A percentile compares a stretch with the other conserved stretches of the same genome.
These are phyloP conservation scores for Corydoras sp. DNA, from an alignment of 2,113 vertebrate species.

Conservation along the genomic window DNA sequence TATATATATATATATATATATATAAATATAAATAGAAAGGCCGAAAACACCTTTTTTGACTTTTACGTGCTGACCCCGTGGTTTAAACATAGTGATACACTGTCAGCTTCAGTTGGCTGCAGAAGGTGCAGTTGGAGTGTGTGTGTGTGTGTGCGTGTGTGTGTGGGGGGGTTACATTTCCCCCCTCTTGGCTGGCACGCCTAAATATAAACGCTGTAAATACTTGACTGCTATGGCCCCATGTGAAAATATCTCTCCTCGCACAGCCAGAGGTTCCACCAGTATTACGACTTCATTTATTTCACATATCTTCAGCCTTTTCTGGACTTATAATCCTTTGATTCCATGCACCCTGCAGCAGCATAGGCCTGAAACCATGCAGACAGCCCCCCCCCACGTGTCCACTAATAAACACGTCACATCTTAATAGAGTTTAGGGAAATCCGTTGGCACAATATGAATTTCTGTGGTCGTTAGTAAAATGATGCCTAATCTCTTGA, in stretches of 20 bases:
- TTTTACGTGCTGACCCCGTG: constrained; percentile 35
- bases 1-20: constrained; percentile 2
- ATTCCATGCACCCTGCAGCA: constrained; percentile 15
- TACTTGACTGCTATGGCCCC: constrained; percentile 21
- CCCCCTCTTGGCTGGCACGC: constrained; percentile 15
- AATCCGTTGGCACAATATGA: too few species aligned
- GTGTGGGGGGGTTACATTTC: constrained; percentile 1
- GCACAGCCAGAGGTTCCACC: background rate
- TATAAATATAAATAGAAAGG: constrained; percentile 9
- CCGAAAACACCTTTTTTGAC: constrained; percentile 11
- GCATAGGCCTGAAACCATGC: constrained; percentile 13
- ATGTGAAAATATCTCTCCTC: constrained; percentile 18
- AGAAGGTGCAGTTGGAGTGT: background rate
- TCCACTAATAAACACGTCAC: constrained; percentile 39
- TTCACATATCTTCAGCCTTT: too few species aligned
- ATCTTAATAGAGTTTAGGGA: too few species aligned
- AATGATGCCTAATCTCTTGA: too few species aligned
- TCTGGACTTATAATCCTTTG: constrained; percentile 24
- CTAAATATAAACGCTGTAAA: constrained; percentile 50
- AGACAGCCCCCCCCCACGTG: constrained; percentile 15
- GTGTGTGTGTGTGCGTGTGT: too few species aligned
- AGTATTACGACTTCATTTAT: background rate
- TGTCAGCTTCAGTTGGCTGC: constrained; percentile 19
- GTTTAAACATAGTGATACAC: constrained; percentile 35
- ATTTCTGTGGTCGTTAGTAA: too few species aligned